Evolutionary conservation across 1,140 invertebrate genomes (phyloP).

Genomic region (Teleogryllus occipitalis): DNA sequence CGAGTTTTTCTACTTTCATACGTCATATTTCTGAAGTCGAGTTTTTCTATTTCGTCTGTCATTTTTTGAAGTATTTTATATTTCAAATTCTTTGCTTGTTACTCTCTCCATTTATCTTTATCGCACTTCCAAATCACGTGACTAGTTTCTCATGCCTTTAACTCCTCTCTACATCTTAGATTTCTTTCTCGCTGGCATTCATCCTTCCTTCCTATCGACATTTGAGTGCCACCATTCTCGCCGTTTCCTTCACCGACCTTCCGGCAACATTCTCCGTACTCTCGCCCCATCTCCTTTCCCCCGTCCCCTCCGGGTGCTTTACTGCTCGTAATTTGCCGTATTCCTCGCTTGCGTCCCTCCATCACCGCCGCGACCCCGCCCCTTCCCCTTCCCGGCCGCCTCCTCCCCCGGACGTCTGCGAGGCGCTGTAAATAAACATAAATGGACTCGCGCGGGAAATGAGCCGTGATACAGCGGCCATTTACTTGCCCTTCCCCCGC

Average conservation of each 20-base stretch:
- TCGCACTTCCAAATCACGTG: too few relatives aligned
- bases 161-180: too few relatives aligned
- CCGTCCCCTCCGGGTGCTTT: neutral
- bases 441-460: neutral
- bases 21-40: too few relatives aligned
- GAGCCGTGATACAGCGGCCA: neutral
- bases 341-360: neutral
- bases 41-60: too few relatives aligned
- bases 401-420: neutral
- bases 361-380: neutral
- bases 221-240: too few relatives aligned
- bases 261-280: neutral
- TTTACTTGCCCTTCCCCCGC: neutral
- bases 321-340: neutral
- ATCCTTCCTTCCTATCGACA: too few relatives aligned
- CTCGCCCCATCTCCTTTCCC: neutral
- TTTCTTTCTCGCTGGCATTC: too few relatives aligned
- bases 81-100: too few relatives aligned
- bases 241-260: neutral
- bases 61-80: too few relatives aligned
- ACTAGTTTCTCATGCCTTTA: too few relatives aligned
- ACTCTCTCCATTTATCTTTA: too few relatives aligned
- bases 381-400: neutral
- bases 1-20: too few relatives aligned
- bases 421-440: constrained; percentile 4